Evolutionary conservation across 2,797 vertebrate species (phyloP), one percentile per base, ranked within the genome.

Genomic region (Macropus fuliginosus): DNA sequence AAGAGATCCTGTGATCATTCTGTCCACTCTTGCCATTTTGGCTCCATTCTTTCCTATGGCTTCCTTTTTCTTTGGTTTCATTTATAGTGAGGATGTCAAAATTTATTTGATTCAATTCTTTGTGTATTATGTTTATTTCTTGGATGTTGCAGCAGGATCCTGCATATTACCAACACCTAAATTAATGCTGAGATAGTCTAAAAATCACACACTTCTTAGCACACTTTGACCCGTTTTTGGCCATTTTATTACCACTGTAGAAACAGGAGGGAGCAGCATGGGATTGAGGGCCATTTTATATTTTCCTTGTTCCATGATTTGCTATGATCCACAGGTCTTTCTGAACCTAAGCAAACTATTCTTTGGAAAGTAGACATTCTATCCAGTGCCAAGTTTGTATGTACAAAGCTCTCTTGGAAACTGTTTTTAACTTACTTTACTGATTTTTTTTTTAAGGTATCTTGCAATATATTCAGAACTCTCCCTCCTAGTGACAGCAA

Each of bases 381-480:
- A 50, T 87, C 40, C 74, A 81, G 10, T 81, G 74, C 40, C 14
- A n/a, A 16, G 14, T 66, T 74, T 27, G 3, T 50, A 29, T 89
- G 5, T 54, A 31, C 91, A 81, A 54, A 56, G 18, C 50, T 97
- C 1, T 57, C 50, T 91, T 89, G 92, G 96, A 95, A 98, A 56
- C 52, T 66, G 40, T 94, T 97, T 92, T 98, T 90, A 52, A 62
- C 92, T 97, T 98, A 96, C 24, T 28, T 95, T 96, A 28, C 93
- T 97, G 97, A 89, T 96, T 98, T 97, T 93, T 92, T 46, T 94
- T 87, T 95, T 96, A 98, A 99, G 99, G 99, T 99, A 98, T 99
- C 99, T 99, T 99, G 99, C 99, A 99, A 99, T 99, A 99, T 99
- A 99, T 99, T 99, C 99, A 99, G 99, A 99, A 99, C 99, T 98